Conservation (phyloP, 2,888 invertebrate genomes). For the Acanthoscelides obtectus region DNA sequence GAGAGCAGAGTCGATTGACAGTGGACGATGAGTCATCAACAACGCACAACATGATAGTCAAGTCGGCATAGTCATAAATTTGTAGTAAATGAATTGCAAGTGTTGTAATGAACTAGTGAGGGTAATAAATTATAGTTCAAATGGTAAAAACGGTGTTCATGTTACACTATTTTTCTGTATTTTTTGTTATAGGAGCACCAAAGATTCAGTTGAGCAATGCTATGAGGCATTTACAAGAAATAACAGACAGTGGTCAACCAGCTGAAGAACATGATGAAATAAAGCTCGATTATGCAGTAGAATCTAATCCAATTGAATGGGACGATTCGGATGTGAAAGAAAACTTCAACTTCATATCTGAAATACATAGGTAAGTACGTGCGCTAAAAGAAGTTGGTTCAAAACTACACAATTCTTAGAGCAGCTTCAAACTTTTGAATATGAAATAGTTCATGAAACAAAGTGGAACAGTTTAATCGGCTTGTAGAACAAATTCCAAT, state of each 20-base stretch:
- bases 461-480: no score
- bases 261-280: slow-evolving; percentile 59
- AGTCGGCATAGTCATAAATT: no score
- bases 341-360: slow-evolving; percentile 80
- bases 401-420: background rate
- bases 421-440: no score
- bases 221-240: slow-evolving; percentile 77
- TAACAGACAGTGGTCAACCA: slow-evolving; percentile 78
- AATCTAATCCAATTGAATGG: slow-evolving; percentile 72
- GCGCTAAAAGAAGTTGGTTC: background rate
- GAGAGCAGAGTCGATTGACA: no score
- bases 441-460: no score
- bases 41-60: no score
- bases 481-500: no score
- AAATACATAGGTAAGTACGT: slow-evolving; percentile 57
- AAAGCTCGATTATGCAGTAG: slow-evolving; percentile 68
- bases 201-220: slow-evolving; percentile 77
- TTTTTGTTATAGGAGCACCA: slow-evolving; percentile 27
- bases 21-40: no score
- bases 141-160: background rate
- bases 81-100: no score
- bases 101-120: no score
- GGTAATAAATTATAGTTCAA: background rate
- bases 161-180: background rate
- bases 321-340: slow-evolving; percentile 64